phyloP scores from a whole-genome alignment of 2,888 invertebrate genomes.

The Perizoma flavofasciatum region DNA sequence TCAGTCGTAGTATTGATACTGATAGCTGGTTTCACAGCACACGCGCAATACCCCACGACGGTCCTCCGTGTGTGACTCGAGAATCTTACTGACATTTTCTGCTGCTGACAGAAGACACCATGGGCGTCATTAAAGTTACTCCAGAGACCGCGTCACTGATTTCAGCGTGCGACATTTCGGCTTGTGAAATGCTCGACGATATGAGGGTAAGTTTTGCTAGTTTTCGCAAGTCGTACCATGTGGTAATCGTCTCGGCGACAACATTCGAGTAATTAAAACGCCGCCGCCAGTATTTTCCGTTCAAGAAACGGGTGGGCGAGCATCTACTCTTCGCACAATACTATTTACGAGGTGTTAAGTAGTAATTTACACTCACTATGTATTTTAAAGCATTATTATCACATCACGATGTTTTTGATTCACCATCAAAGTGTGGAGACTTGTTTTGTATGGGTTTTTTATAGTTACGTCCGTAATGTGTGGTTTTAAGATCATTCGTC shows the following conservation, averaged over 20 bases:
- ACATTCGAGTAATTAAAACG: background rate
- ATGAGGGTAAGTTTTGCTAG: constrained; percentile 69
- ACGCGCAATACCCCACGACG: constrained; percentile 65
- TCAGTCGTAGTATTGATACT: constrained; percentile 52
- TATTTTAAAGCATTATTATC: too few relatives aligned
- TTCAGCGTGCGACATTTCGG: constrained; percentile 76
- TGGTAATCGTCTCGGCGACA: background rate
- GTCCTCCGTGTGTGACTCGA: constrained; percentile 62
- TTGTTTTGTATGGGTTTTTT: too few relatives aligned
- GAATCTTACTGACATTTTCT: constrained; percentile 6
- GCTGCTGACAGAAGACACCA: constrained; percentile 41
- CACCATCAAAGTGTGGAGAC: too few relatives aligned
- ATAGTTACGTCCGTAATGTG: too few relatives aligned
- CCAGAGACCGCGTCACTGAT: constrained; percentile 74
- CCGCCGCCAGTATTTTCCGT: constrained; percentile 42
- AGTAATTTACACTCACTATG: too few relatives aligned
- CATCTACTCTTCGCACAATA: background rate
- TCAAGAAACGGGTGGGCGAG: constrained; percentile 61
- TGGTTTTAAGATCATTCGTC: too few relatives aligned
- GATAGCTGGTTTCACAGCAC: constrained; percentile 47
- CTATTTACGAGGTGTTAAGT: too few relatives aligned
- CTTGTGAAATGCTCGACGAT: constrained; percentile 78
- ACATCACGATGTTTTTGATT: too few relatives aligned
- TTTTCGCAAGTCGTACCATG: background rate
- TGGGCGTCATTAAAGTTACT: constrained; percentile 79